Percentiles rank a stretch among this genome's conserved stretches.
Evolutionary conservation across 2,797 vertebrate species (phyloP).

Genomic region (Pachyuromys duprasi): DNA sequence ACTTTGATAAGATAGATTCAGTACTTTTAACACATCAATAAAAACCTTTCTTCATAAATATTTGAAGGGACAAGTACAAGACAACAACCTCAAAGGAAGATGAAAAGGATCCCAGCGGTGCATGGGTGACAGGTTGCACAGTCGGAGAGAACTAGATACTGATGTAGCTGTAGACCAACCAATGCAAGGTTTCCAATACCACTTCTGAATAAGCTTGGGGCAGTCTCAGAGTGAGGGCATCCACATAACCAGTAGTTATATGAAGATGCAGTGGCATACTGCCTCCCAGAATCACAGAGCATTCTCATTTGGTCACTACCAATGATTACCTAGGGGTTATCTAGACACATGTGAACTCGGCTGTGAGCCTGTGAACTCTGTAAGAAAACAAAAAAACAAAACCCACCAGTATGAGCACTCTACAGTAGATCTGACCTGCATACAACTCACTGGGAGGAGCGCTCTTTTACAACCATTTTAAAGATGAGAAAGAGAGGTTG

Average conservation of each 20-base stretch:
- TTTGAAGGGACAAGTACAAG: slow-evolving; percentile 29
- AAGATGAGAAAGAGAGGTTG: background rate
- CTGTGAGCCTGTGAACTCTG: background rate
- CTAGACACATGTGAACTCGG: background rate
- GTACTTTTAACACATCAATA: background rate
- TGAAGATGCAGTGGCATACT: too few species aligned
- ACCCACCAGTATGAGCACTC: rapidly evolving
- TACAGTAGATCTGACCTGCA: background rate
- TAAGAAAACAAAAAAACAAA: too few species aligned
- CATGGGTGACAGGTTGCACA: background rate
- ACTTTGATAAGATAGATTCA: background rate
- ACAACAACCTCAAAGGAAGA: background rate
- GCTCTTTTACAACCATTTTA: background rate
- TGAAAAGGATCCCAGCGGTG: background rate
- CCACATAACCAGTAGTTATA: background rate
- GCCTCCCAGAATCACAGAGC: too few species aligned
- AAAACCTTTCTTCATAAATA: slow-evolving; percentile 7
- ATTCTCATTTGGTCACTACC: background rate
- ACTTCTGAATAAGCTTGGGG: background rate
- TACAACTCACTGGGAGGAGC: too few species aligned
- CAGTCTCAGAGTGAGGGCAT: background rate
- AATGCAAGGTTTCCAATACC: too few species aligned
- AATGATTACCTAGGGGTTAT: background rate
- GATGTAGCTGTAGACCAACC: background rate
- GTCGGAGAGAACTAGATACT: rapidly evolving